Percentiles rank a stretch among this genome's conserved stretches.
These are phyloP conservation scores for Nymphicus hollandicus DNA, from an alignment of 2,113 vertebrate species.

Conservation along the genomic window DNA sequence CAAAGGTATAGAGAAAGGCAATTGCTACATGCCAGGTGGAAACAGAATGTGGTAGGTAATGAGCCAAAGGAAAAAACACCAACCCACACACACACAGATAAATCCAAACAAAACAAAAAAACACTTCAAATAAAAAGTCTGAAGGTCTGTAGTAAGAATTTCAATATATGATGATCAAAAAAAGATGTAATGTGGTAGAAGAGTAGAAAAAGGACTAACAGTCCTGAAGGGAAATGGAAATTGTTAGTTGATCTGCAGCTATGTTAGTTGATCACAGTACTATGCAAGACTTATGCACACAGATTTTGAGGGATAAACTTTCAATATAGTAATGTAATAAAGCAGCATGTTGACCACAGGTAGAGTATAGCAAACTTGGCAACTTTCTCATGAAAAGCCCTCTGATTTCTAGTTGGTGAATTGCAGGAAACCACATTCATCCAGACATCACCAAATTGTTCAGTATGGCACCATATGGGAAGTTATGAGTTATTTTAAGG, in stretches of 20 bases:
- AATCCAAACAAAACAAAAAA: not conserved
- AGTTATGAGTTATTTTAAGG: constrained; percentile 40
- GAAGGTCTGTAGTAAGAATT: not conserved
- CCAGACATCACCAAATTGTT: not conserved
- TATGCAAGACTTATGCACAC: not conserved
- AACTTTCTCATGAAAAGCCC: not conserved
- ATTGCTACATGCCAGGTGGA: not conserved
- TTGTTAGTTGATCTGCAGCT: not conserved
- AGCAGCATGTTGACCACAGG: accelerated
- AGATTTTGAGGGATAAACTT: not conserved
- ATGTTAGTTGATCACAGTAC: not conserved
- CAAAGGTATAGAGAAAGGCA: not conserved
- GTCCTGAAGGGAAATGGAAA: not conserved
- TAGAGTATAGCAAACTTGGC: not conserved
- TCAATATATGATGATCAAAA: not conserved
- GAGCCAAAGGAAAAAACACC: not conserved
- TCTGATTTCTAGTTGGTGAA: not conserved
- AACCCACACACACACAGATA: not conserved
- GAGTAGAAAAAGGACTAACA: not conserved
- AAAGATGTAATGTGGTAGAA: not conserved
- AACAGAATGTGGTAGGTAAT: not conserved
- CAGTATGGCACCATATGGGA: not conserved
- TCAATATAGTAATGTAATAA: not conserved
- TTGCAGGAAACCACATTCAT: constrained; percentile 32
- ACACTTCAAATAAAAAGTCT: not conserved